A percentile compares a stretch with the other conserved stretches of the same genome.
Conservation (phyloP, 1,140 invertebrate genomes). For the Bacillus rossius region DNA sequence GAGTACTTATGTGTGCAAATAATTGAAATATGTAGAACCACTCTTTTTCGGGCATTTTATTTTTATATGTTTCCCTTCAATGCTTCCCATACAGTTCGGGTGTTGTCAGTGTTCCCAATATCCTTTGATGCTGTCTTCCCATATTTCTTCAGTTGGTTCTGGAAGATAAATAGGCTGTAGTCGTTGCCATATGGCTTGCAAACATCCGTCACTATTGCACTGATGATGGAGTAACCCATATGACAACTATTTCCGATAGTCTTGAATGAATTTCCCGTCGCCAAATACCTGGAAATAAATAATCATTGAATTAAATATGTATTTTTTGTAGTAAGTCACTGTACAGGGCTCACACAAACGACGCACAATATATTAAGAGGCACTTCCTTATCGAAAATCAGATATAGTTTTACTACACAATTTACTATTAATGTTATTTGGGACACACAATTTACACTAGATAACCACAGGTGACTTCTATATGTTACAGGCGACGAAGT, state of each 20-base stretch:
- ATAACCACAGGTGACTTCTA: too few species aligned
- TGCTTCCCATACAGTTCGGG: constrained; percentile 35
- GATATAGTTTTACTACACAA: too few species aligned
- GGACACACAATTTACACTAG: too few species aligned
- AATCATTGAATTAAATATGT: not conserved
- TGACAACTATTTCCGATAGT: constrained; percentile 30
- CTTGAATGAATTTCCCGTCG: constrained; percentile 14
- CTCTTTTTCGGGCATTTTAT: constrained; percentile 34
- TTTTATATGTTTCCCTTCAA: constrained; percentile 43
- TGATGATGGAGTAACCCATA: constrained; percentile 27
- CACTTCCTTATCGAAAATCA: too few species aligned
- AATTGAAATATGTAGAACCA: constrained; percentile 40
- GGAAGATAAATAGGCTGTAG: constrained; percentile 27
- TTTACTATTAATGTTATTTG: too few species aligned
- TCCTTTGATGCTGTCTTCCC: constrained; percentile 13
- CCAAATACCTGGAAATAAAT: constrained; percentile 10
- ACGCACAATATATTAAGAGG: too few species aligned
- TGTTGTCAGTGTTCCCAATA: constrained; percentile 35
- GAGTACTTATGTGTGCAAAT: constrained; percentile 41
- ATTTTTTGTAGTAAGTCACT: too few species aligned
- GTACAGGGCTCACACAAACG: too few species aligned
- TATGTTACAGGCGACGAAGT: not conserved
- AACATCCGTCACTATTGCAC: constrained; percentile 29
- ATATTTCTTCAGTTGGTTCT: constrained; percentile 9
- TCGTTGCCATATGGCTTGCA: constrained; percentile 31